Evolutionary conservation across 2,888 invertebrate genomes (phyloP).

Genomic region (Chironomus tentans): DNA sequence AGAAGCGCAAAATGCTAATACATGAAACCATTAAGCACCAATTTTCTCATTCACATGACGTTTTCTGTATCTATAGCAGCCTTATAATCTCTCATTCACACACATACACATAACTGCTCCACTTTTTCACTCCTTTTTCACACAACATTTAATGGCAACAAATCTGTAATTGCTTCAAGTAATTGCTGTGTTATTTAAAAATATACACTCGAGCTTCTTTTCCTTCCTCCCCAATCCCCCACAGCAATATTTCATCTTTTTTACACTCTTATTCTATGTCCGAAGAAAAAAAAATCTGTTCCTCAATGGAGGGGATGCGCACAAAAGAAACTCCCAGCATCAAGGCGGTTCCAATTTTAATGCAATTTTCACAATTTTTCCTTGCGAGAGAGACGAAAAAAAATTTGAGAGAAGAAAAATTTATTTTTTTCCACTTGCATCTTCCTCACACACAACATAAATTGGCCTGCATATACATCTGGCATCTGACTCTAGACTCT

Average conservation of each 20-base stretch:
- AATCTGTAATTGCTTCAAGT: slow-evolving; percentile 25
- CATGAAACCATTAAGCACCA: slow-evolving; percentile 27
- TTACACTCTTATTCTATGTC: not conserved
- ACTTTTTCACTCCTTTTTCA: slow-evolving; percentile 10
- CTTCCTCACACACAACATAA: not conserved
- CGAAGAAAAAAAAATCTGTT: not conserved
- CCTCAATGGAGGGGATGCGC: slow-evolving; percentile 11
- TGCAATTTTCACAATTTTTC: not conserved
- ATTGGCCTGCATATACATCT: not conserved
- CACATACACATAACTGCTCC: not conserved
- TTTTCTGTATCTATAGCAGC: not conserved
- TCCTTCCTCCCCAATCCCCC: no score
- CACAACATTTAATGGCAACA: slow-evolving; percentile 26
- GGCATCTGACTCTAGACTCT: not conserved
- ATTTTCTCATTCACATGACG: slow-evolving; percentile 7
- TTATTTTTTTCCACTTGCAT: not conserved
- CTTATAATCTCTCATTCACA: not conserved
- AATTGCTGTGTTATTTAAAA: slow-evolving; percentile 24
- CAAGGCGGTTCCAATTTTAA: not conserved
- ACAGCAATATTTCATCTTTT: not conserved
- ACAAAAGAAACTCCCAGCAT: not conserved
- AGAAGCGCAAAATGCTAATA: slow-evolving; percentile 15
- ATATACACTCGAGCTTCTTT: slow-evolving; percentile 9
- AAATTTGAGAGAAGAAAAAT: not conserved
- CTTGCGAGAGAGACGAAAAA: not conserved